Conservation (phyloP, 2,888 invertebrate genomes). For the Heteropelma amictum region DNA sequence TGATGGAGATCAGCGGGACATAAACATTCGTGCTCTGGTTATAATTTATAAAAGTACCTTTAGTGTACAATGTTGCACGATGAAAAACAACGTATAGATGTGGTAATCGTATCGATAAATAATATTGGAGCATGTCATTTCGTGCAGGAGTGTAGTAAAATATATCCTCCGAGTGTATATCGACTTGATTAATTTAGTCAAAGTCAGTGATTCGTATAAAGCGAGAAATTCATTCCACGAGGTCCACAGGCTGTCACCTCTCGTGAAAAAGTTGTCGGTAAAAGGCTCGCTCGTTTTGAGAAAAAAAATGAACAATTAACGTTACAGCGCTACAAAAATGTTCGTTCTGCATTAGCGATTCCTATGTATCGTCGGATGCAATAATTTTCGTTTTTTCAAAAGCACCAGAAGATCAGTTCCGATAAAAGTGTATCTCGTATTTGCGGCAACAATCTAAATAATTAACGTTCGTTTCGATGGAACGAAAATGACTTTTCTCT, state of each 20-base stretch:
- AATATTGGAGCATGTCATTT: conserved; percentile 28
- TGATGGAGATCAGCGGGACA: conserved; percentile 24
- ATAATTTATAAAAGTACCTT: conserved; percentile 31
- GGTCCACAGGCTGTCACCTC: too few species aligned
- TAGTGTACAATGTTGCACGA: conserved; percentile 42
- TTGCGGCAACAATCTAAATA: too few species aligned
- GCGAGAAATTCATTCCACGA: conserved; percentile 42
- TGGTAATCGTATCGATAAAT: conserved; percentile 49
- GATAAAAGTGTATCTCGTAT: too few species aligned
- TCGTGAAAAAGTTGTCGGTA: too few species aligned
- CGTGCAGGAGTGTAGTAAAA: background rate
- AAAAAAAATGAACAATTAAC: too few species aligned
- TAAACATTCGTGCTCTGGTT: conserved; percentile 28
- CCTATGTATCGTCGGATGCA: background rate
- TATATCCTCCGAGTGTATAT: conserved; percentile 10
- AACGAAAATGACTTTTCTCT: too few species aligned
- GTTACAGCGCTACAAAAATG: background rate
- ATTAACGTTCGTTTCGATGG: background rate
- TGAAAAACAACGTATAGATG: conserved; percentile 22
- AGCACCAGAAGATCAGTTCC: too few species aligned
- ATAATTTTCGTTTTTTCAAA: background rate
- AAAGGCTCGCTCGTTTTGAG: too few species aligned
- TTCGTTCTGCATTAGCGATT: too few species aligned
- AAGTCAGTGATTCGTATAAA: conserved; percentile 44
- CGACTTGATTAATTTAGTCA: too few species aligned